Evolutionary conservation across 2,888 invertebrate genomes (phyloP).

Genomic region (Odontomyia ornata): DNA sequence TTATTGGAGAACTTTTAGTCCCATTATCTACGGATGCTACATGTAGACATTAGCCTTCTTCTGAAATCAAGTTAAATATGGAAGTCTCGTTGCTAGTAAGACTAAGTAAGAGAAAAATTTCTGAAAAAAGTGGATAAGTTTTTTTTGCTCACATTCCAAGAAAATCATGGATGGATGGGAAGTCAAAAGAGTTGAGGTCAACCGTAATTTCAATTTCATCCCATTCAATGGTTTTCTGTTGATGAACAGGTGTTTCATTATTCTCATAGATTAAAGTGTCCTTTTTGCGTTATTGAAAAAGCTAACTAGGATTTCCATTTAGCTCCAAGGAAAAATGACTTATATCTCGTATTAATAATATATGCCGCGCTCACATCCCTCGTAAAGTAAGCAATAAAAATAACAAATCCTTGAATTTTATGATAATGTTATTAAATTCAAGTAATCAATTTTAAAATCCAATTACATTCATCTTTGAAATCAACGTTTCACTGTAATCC

Average conservation of each 20-base stretch:
- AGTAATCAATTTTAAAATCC: too few species aligned
- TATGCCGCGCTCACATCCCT: too few species aligned
- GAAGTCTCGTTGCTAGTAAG: background rate
- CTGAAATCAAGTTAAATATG: background rate
- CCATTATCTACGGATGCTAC: conserved; percentile 1
- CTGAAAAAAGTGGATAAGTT: background rate
- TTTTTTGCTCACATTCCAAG: background rate
- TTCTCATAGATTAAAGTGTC: background rate
- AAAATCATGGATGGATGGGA: background rate
- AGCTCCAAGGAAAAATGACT: too few species aligned
- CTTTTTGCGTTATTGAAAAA: too few species aligned
- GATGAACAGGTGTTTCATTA: background rate
- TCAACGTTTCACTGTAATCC: background rate
- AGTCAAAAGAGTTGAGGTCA: background rate
- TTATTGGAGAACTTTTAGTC: conserved; percentile 29
- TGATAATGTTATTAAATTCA: too few species aligned
- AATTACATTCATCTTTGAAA: too few species aligned
- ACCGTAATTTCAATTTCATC: conserved; percentile 5
- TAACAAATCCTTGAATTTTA: too few species aligned
- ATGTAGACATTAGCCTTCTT: conserved; percentile 4
- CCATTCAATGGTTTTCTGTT: background rate
- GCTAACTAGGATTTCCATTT: too few species aligned
- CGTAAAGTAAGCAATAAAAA: too few species aligned
- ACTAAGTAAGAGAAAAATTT: background rate
- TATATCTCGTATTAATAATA: too few species aligned